These are phyloP conservation scores for Bubo blakistoni DNA, from an alignment of 2,113 vertebrate species.

Conservation along the genomic window DNA sequence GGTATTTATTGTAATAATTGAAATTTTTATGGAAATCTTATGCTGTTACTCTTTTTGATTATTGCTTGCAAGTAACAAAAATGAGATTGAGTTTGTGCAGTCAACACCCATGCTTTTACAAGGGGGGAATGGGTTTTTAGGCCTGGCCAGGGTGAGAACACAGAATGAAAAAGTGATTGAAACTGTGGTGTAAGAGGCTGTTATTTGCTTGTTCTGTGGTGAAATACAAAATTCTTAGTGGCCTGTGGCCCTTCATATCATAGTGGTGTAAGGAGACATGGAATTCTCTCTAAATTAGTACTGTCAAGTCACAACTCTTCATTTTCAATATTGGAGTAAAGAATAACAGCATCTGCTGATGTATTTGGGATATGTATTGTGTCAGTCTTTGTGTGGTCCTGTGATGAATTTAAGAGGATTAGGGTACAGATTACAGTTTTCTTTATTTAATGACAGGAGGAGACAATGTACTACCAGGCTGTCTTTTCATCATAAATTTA, in stretches of 20 bases:
- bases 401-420: constrained; percentile 5
- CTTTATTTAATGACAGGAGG: neutral
- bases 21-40: neutral
- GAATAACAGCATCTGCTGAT: neutral
- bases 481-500: neutral
- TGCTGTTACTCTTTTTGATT: neutral
- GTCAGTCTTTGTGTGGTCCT: neutral
- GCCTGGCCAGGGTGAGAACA: neutral
- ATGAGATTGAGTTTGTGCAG: neutral
- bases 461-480: neutral
- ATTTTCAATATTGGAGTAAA: neutral
- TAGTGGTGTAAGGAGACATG: neutral
- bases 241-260: neutral
- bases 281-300: neutral
- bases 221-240: neutral
- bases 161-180: neutral
- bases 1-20: constrained; percentile 6
- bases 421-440: constrained; percentile 9
- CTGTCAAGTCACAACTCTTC: neutral
- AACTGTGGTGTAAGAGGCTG: neutral
- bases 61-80: neutral
- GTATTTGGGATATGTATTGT: neutral
- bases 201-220: neutral
- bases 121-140: neutral
- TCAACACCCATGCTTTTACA: neutral